These are phyloP conservation scores for Netelia inedita DNA, from an alignment of 2,888 invertebrate species.

Conservation along the genomic window DNA sequence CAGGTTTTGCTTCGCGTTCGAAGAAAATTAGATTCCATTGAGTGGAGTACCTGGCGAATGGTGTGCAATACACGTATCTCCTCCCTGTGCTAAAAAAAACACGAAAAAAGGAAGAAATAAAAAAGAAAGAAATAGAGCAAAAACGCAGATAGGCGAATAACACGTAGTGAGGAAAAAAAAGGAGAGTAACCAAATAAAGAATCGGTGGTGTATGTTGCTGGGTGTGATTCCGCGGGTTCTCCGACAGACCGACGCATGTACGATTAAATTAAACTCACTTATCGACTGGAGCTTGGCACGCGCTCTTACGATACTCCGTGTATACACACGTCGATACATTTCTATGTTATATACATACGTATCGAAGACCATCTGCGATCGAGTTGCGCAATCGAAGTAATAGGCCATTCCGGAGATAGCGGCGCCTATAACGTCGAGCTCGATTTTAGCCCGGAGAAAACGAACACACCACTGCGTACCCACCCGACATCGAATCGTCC, in stretches of 20 bases:
- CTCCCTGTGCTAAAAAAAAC: background rate
- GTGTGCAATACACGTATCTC: constrained; percentile 14
- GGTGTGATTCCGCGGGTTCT: constrained; percentile 60
- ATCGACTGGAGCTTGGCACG: constrained; percentile 59
- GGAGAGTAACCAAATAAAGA: constrained; percentile 39
- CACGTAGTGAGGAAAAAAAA: constrained; percentile 29
- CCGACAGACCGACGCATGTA: constrained; percentile 59
- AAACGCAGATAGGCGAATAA: constrained; percentile 28
- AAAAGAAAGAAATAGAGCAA: constrained; percentile 23
- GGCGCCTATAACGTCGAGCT: constrained; percentile 53
- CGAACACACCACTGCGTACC: background rate
- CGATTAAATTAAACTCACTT: constrained; percentile 69
- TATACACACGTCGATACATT: constrained; percentile 37
- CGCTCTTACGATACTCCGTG: constrained; percentile 39
- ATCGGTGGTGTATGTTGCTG: constrained; percentile 40
- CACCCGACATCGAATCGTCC: too few species aligned
- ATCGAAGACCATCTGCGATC: constrained; percentile 69
- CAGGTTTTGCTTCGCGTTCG: constrained; percentile 63
- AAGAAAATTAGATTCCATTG: constrained; percentile 67
- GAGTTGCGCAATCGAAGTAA: constrained; percentile 70
- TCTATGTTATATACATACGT: constrained; percentile 44
- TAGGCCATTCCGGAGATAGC: constrained; percentile 71
- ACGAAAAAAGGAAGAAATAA: constrained; percentile 9
- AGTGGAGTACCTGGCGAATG: constrained; percentile 40
- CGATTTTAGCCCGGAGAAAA: constrained; percentile 54